phyloP scores from a whole-genome alignment of 2,888 invertebrate species.

The Lasioglossum zephyrum region DNA sequence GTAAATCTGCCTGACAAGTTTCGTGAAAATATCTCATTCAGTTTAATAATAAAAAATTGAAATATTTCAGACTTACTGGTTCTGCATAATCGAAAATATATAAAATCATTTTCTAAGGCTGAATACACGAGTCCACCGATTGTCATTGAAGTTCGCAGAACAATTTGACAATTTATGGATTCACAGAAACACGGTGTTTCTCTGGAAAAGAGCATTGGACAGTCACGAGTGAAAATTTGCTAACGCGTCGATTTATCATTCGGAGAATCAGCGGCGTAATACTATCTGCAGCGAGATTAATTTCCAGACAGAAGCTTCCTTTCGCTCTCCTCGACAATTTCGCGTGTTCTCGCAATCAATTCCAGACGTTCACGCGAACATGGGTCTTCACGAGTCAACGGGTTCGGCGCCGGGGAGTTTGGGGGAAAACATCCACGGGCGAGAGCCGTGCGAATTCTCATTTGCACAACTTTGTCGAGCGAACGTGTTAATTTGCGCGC shows the following conservation, averaged over 20 bases:
- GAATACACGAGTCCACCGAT: neutral
- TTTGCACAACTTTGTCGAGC: neutral
- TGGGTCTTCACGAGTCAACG: neutral
- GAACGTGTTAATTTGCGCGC: constrained; percentile 1
- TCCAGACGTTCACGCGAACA: neutral
- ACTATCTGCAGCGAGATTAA: neutral
- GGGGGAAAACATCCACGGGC: constrained; percentile 3
- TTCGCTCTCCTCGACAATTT: neutral
- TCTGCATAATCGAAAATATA: neutral
- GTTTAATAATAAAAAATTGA: neutral
- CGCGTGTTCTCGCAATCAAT: neutral
- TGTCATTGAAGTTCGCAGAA: neutral
- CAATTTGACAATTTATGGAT: neutral
- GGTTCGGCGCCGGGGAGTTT: neutral
- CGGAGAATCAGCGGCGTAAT: neutral
- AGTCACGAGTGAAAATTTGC: neutral
- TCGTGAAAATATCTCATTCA: neutral
- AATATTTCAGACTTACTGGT: neutral
- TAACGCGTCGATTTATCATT: neutral
- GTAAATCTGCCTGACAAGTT: neutral
- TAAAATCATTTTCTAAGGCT: neutral
- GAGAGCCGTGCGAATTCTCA: neutral
- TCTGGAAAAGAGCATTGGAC: too few relatives aligned
- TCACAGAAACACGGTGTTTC: neutral
- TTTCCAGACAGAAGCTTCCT: neutral